Percentiles rank a stretch among this genome's conserved stretches.
phyloP scores from a whole-genome alignment of 2,888 invertebrate species.

The Polia nebulosa region DNA sequence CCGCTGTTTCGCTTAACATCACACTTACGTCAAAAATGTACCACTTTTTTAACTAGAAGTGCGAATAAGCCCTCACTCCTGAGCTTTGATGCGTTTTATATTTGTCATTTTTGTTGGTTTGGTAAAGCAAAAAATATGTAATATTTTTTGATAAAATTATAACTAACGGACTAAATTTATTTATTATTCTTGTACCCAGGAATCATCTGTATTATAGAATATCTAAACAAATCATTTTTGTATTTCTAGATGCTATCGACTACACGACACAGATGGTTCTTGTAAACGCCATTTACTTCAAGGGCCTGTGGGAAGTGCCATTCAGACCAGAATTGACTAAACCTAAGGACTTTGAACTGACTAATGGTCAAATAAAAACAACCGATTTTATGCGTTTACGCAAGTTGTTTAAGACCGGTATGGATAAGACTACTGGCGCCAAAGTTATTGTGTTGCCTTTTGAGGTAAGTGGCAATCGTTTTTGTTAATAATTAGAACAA shows the following conservation, averaged over 20 bases:
- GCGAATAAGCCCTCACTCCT: too few species aligned
- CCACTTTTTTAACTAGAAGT: too few species aligned
- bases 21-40: too few species aligned
- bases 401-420: slow-evolving; percentile 88
- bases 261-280: slow-evolving; percentile 91
- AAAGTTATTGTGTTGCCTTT: slow-evolving; percentile 92
- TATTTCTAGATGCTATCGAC: slow-evolving; percentile 86
- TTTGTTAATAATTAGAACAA: not conserved
- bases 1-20: too few species aligned
- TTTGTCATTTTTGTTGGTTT: too few species aligned
- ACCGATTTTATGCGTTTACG: slow-evolving; percentile 92
- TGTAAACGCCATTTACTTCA: slow-evolving; percentile 94
- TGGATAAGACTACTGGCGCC: slow-evolving; percentile 89
- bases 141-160: too few species aligned
- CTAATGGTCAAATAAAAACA: slow-evolving; percentile 79
- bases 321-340: slow-evolving; percentile 91
- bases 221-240: too few species aligned
- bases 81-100: too few species aligned
- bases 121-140: too few species aligned
- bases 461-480: slow-evolving; percentile 83
- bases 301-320: slow-evolving; percentile 93
- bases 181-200: too few species aligned
- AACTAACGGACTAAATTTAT: too few species aligned
- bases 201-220: too few species aligned
- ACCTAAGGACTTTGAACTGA: slow-evolving; percentile 89